Conservation (phyloP, 2,888 invertebrate genomes). For the Microctonus hyperodae region DNA sequence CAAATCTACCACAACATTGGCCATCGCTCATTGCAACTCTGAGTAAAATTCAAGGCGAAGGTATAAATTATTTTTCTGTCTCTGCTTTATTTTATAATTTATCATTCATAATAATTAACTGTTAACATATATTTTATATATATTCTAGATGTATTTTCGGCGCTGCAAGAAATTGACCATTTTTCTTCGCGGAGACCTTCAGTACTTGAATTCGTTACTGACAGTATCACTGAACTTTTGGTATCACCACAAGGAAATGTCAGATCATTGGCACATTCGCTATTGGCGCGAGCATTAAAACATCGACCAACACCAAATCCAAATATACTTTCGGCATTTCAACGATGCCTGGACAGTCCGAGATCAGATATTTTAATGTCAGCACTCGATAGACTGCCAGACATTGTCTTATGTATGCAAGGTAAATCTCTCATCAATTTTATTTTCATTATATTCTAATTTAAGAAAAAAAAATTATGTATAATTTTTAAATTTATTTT, state of each 20-base stretch:
- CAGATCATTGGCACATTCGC: constrained; percentile 74
- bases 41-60: constrained; percentile 61
- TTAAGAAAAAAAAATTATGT: background rate
- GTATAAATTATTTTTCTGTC: too few relatives aligned
- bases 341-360: constrained; percentile 81
- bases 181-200: constrained; percentile 74
- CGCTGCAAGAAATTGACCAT: constrained; percentile 79
- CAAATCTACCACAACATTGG: constrained; percentile 63
- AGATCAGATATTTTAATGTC: constrained; percentile 82
- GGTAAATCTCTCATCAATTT: too few relatives aligned
- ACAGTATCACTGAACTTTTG: constrained; percentile 71
- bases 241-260: constrained; percentile 69
- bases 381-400: constrained; percentile 82
- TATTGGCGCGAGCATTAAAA: constrained; percentile 76
- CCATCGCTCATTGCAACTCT: constrained; percentile 56
- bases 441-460: background rate
- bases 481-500: constrained; percentile 32
- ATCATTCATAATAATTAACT: background rate
- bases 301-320: constrained; percentile 71
- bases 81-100: too few relatives aligned
- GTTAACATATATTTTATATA: background rate
- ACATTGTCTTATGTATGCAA: constrained; percentile 83
- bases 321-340: constrained; percentile 77
- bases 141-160: constrained; percentile 67
- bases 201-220: constrained; percentile 72